phyloP scores from a whole-genome alignment of 2,113 vertebrate species.

The Noctilio leporinus region DNA sequence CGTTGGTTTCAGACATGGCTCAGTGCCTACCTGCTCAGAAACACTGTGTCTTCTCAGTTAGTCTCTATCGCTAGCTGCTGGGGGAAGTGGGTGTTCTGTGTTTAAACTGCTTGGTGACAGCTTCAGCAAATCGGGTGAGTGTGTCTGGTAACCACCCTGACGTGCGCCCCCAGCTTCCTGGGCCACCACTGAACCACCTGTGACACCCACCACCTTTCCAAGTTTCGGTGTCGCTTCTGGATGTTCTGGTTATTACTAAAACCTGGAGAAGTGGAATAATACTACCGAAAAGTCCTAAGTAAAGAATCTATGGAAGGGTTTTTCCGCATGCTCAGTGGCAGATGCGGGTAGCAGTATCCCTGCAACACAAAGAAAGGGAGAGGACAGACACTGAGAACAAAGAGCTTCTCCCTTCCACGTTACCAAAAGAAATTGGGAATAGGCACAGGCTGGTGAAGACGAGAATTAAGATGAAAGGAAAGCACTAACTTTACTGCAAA shows the following conservation, averaged over 20 bases:
- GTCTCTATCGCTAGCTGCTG: background rate
- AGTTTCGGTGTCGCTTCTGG: conserved; percentile 40
- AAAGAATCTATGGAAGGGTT: conserved; percentile 69
- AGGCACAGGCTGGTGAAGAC: background rate
- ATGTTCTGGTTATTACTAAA: conserved; percentile 59
- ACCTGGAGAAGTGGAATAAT: conserved; percentile 67
- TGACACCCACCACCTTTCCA: conserved; percentile 62
- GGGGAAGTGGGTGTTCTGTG: conserved; percentile 5
- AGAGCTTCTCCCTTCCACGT: conserved; percentile 70
- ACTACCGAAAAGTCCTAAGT: conserved; percentile 66
- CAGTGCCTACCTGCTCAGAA: conserved; percentile 3
- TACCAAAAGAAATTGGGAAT: conserved; percentile 50
- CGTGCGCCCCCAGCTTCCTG: background rate
- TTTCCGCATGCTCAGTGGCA: conserved; percentile 76
- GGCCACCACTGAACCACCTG: conserved; percentile 51
- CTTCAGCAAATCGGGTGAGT: background rate
- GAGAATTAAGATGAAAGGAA: conserved; percentile 38
- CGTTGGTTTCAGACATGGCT: background rate
- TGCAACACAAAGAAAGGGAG: conserved; percentile 71
- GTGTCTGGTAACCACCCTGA: background rate
- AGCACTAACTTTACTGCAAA: background rate
- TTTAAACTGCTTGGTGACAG: background rate
- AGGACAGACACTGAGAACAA: conserved; percentile 79
- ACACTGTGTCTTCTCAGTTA: background rate
- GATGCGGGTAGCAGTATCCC: conserved; percentile 64